Evolutionary conservation across 2,797 vertebrate species (phyloP), one percentile per base, ranked within the genome.

Genomic region (Knipowitschia caucasica): DNA sequence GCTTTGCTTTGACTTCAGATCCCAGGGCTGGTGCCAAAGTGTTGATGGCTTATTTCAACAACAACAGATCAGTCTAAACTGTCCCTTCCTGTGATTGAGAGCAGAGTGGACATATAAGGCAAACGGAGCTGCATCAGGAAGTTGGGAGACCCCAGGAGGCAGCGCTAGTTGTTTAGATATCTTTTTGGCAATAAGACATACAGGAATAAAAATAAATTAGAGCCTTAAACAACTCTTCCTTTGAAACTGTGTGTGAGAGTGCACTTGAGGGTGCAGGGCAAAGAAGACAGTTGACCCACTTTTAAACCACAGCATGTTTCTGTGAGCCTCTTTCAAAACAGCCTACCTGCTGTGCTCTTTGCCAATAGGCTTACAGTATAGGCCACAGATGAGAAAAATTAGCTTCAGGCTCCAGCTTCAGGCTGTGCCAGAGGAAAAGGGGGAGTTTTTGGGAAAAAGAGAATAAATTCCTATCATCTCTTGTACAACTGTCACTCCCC

Each of bases 101-200:
- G 68, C 49, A 14, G 33, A 69, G 38, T 85, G 86, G 77, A 89
- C 89, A 86, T 90, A 91, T 90, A 90, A 81, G 88, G 90, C 56
- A 81, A 88, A 73, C 75, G 21, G 56, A 50, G 27, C 30, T 12
- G 44, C 53, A 39, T 63, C 67, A 68, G 68, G 77, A 78, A 76
- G 56, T 18, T 20, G 74, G 80, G 77, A 65, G 73, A 82, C 82
- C 84, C 86, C 82, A 66, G 55, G 53, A 70, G 72, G 61, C 58
- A 43, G 68, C 50, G 56, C 21, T 4, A 14, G 44, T 65, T 81
- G 78, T 88, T 88, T 89, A n/a, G n/a, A n/a, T n/a, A 69, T 82
- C 55, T 59, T 72, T 56, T 71, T 80, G 69, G 67, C 71, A 75
- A 64, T 57, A 31, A 64, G 15, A 50, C 18, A 59, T 45, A 2